These are phyloP conservation scores for Trogon surrucura DNA, from an alignment of 2,113 vertebrate genomes.

Conservation along the genomic window DNA sequence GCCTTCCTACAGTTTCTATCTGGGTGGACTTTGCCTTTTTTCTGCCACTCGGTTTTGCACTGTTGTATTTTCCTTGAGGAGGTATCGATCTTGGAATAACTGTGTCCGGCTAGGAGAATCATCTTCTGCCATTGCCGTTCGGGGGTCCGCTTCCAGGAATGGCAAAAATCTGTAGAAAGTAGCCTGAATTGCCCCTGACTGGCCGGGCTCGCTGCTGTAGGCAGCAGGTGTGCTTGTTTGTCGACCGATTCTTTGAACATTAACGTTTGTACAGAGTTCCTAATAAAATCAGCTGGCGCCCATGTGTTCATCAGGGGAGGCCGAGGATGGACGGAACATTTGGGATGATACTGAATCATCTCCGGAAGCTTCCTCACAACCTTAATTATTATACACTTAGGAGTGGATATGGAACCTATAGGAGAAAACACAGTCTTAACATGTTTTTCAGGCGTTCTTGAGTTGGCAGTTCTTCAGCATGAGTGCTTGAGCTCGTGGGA, in stretches of 20 bases:
- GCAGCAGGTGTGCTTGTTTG: slow-evolving; percentile 39
- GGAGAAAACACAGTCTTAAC: neutral
- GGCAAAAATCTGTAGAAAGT: neutral
- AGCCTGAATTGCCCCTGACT: neutral
- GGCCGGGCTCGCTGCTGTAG: neutral
- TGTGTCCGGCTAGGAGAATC: neutral
- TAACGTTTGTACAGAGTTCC: neutral
- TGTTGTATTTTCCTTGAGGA: neutral
- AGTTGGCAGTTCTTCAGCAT: neutral
- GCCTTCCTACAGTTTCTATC: neutral
- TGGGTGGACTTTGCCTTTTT: neutral
- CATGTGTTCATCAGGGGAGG: neutral
- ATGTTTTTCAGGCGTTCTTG: neutral
- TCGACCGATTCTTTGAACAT: neutral
- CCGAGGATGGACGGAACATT: neutral
- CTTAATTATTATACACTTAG: neutral
- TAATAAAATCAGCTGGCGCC: neutral
- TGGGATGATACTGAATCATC: neutral
- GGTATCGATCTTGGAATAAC: neutral
- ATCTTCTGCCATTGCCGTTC: neutral
- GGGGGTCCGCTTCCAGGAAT: neutral
- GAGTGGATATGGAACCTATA: neutral
- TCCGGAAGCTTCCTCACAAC: neutral
- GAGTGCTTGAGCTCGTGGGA: neutral
- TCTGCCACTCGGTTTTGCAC: neutral